Base-by-base conservation (phyloP, 2,797 vertebrate species). In the Bucorvus abyssinicus region DNA sequence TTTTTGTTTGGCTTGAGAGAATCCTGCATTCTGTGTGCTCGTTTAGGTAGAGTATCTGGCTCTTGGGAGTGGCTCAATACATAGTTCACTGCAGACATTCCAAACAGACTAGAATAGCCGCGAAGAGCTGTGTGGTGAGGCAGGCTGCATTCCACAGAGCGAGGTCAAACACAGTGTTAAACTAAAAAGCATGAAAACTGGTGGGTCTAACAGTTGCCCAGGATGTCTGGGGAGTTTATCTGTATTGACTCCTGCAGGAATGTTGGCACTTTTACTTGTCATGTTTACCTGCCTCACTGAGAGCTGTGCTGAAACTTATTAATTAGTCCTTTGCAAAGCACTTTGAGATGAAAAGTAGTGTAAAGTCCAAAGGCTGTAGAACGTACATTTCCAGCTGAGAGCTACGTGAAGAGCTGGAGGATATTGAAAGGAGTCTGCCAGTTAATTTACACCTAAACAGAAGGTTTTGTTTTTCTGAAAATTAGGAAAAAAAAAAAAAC, bases 391-490 rank as follows among this genome's bases (percentile, higher is more conserved):
- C 52, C 60, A 89, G 56, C 92, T 67, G 70, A 79, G 88, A 84
- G 74, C 73, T 45, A 36, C 49, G 18, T 29, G 75, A 77, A 50
- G 57, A 83, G 61, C 6, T 80, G 57, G 34, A 64, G 59, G 42
- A 44, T 21, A 45, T 92, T 95, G 84, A 96, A 96, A 97, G 57
- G 81, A 80, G 6, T 59, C 53, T 94, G 89, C 38, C 78, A 95
- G 40, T 89, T 95, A 95, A 97, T 95, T 95, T 93, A 55, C 89
- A 84, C 90, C 83, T 93, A 56, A 83, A 65, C 61, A 68, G 60
- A 77, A 90, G 65, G 67, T 55, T 93, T 87, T 84, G 29, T 71
- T 87, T 90, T 60, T 14, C 50, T 64, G 75, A 83, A 83, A 82
- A 89, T 63, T 24, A 40, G 55, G 53, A 9, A 10, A 70, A 40